These are phyloP conservation scores for Xyrichtys novacula DNA, from an alignment of 2,797 vertebrate genomes.

Conservation along the genomic window DNA sequence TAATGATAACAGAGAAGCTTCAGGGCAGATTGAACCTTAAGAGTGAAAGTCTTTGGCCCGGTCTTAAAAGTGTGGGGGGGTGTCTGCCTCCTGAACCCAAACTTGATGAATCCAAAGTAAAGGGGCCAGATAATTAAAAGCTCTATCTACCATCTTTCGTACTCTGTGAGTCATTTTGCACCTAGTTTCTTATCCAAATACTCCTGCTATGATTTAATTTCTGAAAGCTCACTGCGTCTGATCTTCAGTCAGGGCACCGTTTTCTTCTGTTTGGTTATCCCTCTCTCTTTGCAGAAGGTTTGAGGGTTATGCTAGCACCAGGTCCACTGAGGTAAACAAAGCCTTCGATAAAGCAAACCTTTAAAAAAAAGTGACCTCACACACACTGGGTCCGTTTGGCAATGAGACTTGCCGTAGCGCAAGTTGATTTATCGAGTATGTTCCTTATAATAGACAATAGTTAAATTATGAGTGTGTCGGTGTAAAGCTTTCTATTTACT, in stretches of 20 bases:
- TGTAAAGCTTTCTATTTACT: slow-evolving; percentile 49
- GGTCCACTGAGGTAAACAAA: slow-evolving; percentile 71
- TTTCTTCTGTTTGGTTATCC: slow-evolving; percentile 62
- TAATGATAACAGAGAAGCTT: too few relatives aligned
- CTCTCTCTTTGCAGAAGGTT: slow-evolving; percentile 61
- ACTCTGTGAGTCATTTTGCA: slow-evolving; percentile 37
- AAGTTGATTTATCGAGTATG: slow-evolving; percentile 43
- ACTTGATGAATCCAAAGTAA: too few relatives aligned
- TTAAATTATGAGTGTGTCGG: slow-evolving; percentile 35
- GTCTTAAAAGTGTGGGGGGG: too few relatives aligned
- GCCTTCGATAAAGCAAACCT: slow-evolving; percentile 56
- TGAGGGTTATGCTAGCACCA: slow-evolving; percentile 64
- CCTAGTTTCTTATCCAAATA: slow-evolving; percentile 52
- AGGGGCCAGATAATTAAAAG: too few relatives aligned
- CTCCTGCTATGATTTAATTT: slow-evolving; percentile 64
- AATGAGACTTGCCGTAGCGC: slow-evolving; percentile 23
- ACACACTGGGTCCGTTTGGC: slow-evolving; percentile 50
- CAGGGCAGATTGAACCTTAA: too few relatives aligned
- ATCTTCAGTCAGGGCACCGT: slow-evolving; percentile 57
- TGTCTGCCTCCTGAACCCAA: too few relatives aligned
- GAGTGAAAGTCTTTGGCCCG: too few relatives aligned
- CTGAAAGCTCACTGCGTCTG: slow-evolving; percentile 41
- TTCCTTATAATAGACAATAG: slow-evolving; percentile 48
- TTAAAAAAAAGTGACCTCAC: slow-evolving; percentile 50
- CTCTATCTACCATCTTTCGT: background rate